A percentile compares a stretch with the other conserved stretches of the same genome.
Evolutionary conservation across 2,797 vertebrate genomes (phyloP).

Genomic region (Sarcoramphus papa): DNA sequence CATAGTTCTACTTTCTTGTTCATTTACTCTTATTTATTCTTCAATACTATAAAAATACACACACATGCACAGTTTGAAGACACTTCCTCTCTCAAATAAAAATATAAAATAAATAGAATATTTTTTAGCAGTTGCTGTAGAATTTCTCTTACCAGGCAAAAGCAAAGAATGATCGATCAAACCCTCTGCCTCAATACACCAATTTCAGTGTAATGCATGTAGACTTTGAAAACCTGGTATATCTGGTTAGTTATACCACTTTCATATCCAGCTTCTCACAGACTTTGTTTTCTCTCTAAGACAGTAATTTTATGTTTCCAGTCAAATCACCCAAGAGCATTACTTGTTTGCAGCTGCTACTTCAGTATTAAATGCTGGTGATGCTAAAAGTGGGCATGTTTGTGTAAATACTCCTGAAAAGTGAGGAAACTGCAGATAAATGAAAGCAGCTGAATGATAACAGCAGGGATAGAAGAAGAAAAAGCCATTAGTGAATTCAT

Average conservation of each 20-base stretch:
- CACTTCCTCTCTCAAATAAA: not conserved
- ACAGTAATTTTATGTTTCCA: not conserved
- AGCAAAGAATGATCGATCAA: not conserved
- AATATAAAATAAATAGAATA: not conserved
- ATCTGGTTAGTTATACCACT: not conserved
- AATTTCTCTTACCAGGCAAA: not conserved
- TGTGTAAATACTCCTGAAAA: slow-evolving; percentile 18
- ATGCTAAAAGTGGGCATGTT: not conserved
- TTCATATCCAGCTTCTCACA: not conserved
- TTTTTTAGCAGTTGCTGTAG: not conserved
- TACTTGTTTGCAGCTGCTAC: not conserved
- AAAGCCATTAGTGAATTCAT: slow-evolving; percentile 25
- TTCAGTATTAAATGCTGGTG: not conserved
- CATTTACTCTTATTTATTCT: not conserved
- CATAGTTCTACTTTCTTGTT: not conserved
- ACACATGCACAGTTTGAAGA: not conserved
- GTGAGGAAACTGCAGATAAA: slow-evolving; percentile 4
- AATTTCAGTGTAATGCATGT: not conserved
- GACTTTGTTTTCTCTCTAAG: not conserved
- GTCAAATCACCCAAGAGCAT: not conserved
- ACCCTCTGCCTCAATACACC: not conserved
- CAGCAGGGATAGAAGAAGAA: slow-evolving; percentile 13
- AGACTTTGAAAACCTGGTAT: not conserved
- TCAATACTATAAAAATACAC: not conserved
- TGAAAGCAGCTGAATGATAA: slow-evolving; percentile 2